Percentiles rank a stretch among this genome's conserved stretches.
Conservation (phyloP, 53 echinoderm and acorn worm genomes). For the Zoroaster sp. region DNA sequence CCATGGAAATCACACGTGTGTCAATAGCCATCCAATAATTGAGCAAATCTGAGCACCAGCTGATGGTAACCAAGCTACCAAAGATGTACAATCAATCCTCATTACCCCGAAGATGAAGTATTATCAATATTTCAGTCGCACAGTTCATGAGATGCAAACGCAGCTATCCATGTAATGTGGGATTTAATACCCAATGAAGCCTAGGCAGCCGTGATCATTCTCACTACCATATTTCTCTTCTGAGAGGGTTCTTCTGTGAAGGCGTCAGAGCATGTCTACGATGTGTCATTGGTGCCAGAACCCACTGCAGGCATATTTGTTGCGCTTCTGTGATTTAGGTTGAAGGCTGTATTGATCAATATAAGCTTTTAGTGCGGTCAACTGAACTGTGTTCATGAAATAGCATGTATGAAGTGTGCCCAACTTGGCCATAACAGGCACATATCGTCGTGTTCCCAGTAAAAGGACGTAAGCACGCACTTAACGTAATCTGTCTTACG, state of each 20-base stretch:
- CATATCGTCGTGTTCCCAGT: too few relatives aligned
- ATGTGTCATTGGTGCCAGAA: conserved; percentile 33
- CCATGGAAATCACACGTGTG: not conserved
- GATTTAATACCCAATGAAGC: conserved; percentile 41
- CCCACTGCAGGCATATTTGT: conserved; percentile 9
- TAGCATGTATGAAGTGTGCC: not conserved
- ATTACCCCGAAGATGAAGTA: not conserved
- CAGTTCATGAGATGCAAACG: not conserved
- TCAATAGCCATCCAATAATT: not conserved
- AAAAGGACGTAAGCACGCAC: not conserved
- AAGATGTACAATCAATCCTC: not conserved
- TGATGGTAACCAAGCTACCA: not conserved
- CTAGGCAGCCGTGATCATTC: not conserved
- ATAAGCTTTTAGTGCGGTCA: not conserved
- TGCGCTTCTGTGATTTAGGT: conserved; percentile 2
- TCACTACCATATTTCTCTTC: not conserved
- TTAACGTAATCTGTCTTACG: not conserved
- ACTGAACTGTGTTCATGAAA: not conserved
- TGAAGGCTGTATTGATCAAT: not conserved
- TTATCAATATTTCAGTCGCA: conserved; percentile 20
- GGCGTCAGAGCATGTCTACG: not conserved
- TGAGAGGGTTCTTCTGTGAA: not conserved
- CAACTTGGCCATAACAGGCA: not conserved
- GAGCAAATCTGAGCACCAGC: not conserved
- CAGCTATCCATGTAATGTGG: conserved; percentile 20